Percentiles rank a stretch among this genome's conserved stretches.
Evolutionary conservation across 37 sponge, comb jelly and placozoan species (phyloP).

Genomic region (Bolinopsis microptera): DNA sequence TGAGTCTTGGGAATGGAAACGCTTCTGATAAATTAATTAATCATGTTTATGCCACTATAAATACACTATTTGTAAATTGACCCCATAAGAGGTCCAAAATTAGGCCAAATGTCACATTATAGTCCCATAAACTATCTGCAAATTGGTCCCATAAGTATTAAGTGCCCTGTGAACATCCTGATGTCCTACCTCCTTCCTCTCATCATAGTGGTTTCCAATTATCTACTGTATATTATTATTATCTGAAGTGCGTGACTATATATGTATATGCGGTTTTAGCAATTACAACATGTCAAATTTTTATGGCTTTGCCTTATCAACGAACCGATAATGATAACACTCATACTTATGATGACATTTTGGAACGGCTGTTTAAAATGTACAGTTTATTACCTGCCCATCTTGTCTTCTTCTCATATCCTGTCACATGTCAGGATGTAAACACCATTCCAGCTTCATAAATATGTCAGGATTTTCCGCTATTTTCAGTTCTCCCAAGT

Average conservation of each 20-base stretch:
- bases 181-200: no score
- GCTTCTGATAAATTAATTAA: no score
- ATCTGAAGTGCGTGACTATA: background rate
- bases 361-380: background rate
- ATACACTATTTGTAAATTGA: no score
- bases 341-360: background rate
- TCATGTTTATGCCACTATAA: no score
- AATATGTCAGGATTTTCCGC: background rate
- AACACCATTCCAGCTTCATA: background rate
- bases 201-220: no score
- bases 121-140: no score
- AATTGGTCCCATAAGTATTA: no score
- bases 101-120: no score
- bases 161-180: no score
- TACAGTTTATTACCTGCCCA: background rate
- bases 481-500: no score
- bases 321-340: background rate
- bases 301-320: background rate
- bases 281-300: background rate
- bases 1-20: no score
- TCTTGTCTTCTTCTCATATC: background rate
- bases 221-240: background rate
- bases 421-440: background rate
- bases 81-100: no score
- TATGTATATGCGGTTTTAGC: background rate